Conservation (phyloP, 2,888 invertebrate genomes). For the Sphinx pinastri region DNA sequence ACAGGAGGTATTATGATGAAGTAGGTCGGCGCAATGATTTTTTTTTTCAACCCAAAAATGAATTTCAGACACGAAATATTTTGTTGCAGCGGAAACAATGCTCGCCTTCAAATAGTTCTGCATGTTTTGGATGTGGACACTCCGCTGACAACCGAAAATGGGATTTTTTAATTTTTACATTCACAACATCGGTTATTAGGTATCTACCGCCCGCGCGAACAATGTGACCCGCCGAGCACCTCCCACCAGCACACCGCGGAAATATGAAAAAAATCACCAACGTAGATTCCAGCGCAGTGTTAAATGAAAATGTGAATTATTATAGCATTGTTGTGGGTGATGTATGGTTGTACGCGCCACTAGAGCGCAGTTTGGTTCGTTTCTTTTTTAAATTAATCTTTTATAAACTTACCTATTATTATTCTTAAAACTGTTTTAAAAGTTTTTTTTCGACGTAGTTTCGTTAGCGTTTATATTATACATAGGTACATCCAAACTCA, state of each 20-base stretch:
- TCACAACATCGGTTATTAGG: slow-evolving; percentile 22
- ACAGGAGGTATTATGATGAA: neutral
- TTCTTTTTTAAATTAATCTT: neutral
- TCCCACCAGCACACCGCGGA: neutral
- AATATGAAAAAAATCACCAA: slow-evolving; percentile 28
- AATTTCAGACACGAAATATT: neutral
- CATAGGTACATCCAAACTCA: too few relatives aligned
- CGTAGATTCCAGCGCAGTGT: slow-evolving; percentile 23
- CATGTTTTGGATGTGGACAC: neutral
- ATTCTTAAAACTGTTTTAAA: neutral
- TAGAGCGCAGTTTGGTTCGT: neutral
- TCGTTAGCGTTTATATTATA: too few relatives aligned
- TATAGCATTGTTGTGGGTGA: slow-evolving; percentile 39
- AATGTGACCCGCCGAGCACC: slow-evolving; percentile 3
- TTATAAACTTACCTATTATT: neutral
- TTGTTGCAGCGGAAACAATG: neutral
- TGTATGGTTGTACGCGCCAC: slow-evolving; percentile 16
- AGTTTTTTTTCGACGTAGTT: neutral
- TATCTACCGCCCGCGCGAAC: slow-evolving; percentile 2
- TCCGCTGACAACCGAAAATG: slow-evolving; percentile 1
- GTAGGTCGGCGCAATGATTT: neutral
- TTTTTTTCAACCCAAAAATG: neutral
- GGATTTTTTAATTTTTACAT: slow-evolving; percentile 20
- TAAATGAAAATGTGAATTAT: slow-evolving; percentile 43
- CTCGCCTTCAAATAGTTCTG: neutral